These are phyloP conservation scores for Gopherus flavomarginatus DNA, from an alignment of 2,113 vertebrate species.

Conservation along the genomic window DNA sequence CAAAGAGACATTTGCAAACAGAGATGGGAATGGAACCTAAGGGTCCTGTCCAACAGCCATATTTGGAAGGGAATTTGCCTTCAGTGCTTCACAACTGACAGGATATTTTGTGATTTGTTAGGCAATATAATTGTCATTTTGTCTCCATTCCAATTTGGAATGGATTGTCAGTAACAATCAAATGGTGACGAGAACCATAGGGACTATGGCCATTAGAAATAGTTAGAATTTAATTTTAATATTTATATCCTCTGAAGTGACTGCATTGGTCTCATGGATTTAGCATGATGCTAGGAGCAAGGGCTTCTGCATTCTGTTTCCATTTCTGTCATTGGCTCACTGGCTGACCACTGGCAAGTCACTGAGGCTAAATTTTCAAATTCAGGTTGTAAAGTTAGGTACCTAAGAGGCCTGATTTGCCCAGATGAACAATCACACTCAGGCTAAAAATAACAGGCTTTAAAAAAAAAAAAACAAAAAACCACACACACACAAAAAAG, in stretches of 20 bases:
- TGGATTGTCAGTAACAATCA: constrained; percentile 5
- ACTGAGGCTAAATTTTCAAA: not conserved
- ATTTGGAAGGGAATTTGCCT: constrained; percentile 34
- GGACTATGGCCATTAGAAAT: not conserved
- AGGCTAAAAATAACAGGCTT: not conserved
- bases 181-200: not conserved
- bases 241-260: constrained; percentile 33
- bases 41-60: not conserved
- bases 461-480: too few species aligned
- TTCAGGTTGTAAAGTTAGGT: not conserved
- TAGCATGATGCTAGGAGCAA: not conserved
- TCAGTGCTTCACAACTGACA: not conserved
- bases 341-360: not conserved
- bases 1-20: not conserved
- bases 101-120: constrained; percentile 35
- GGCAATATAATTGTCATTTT: constrained; percentile 45
- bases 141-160: constrained; percentile 58
- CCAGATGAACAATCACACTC: not conserved
- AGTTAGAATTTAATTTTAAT: constrained; percentile 32
- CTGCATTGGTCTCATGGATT: not conserved
- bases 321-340: constrained; percentile 3
- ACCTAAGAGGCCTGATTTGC: not conserved
- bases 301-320: not conserved
- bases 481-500: too few species aligned
- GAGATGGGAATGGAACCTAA: not conserved